Base-by-base conservation (phyloP, 2,888 invertebrate species). In the Cynaeus angustus region DNA sequence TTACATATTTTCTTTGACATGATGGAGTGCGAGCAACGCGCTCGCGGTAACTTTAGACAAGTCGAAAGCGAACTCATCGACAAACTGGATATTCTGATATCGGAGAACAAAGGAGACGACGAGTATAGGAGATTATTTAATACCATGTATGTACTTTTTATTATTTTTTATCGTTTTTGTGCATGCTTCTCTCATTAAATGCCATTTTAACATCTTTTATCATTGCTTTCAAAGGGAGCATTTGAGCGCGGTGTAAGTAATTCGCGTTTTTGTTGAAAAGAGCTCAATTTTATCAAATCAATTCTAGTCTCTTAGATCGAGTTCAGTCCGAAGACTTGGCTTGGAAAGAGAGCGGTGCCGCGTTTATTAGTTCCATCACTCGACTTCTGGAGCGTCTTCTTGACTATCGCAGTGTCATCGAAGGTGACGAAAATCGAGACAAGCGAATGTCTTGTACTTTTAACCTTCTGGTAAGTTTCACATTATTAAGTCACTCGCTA, bases 361-460 rank as follows among this genome's bases (percentile, higher is more conserved):
- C 95, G 1, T 97, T 98, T 80, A 96, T 98, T 62, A 94, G 93
- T 68, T 97, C 97, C 0, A 95, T 98, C 38, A 97, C 97, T 0
- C 88, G 95, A 7, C 87, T 98, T 38, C 84, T 98, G 74, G 97
- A 97, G 85, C 87, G 96, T 16, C 87, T 98, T 56, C 86, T 98
- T 46, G 98, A 98, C 87, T 98, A 98, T 85, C 91, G 98, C 74
- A 95, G 95, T 79, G 97, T 98, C 1, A 95, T 97, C 87, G 96
- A 97, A 83, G 97, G 97, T 10, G 96, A 97, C 78, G 97, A 98
- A 82, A 97, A 97, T 83, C 88, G 96, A 33, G 97, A 97, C 83
- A 98, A 97, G 83, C 88, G 96, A 70, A 98, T 98, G 97, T 96
- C 96, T 0, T 98, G 97, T 82, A 98, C 97, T 2, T 96, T 97